phyloP scores from a whole-genome alignment of 1,140 invertebrate species.

The Drosophila kikkawai region DNA sequence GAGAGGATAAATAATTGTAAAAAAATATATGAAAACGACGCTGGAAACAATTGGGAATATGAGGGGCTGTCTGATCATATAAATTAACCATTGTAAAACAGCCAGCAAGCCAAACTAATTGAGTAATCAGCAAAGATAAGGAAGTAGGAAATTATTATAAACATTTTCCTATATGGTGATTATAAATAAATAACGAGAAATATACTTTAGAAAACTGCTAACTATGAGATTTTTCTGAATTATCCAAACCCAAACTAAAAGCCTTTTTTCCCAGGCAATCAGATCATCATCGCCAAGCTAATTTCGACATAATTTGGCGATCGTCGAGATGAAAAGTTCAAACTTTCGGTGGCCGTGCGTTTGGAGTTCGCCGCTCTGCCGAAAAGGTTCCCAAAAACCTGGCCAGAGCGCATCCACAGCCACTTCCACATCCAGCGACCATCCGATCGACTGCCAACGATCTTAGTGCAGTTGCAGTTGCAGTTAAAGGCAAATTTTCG shows the following conservation, averaged over 20 bases:
- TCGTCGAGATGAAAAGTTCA: slow-evolving; percentile 52
- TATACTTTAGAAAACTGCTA: not conserved
- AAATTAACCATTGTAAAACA: slow-evolving; percentile 3
- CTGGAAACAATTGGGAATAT: not conserved
- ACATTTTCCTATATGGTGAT: not conserved
- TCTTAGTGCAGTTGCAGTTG: slow-evolving; percentile 34
- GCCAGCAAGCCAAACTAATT: not conserved
- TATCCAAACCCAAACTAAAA: not conserved
- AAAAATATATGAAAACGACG: slow-evolving; percentile 13
- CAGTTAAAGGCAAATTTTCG: slow-evolving; percentile 54
- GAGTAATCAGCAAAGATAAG: not conserved
- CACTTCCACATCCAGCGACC: slow-evolving; percentile 39
- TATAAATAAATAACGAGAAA: not conserved
- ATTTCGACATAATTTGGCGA: slow-evolving; percentile 39
- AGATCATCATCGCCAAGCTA: slow-evolving; percentile 15
- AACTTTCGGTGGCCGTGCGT: slow-evolving; percentile 49
- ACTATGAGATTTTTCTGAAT: not conserved
- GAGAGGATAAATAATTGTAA: slow-evolving; percentile 25
- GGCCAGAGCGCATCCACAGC: slow-evolving; percentile 22
- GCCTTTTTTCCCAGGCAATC: slow-evolving; percentile 23
- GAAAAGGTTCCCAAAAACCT: slow-evolving; percentile 34
- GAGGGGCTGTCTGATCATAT: not conserved
- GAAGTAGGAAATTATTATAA: slow-evolving; percentile 5
- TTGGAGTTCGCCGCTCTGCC: slow-evolving; percentile 34
- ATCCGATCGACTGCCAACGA: slow-evolving; percentile 63